Percentiles rank a stretch among this genome's conserved stretches.
These are phyloP conservation scores for Crocidura indochinensis DNA, from an alignment of 2,797 vertebrate genomes.

Conservation along the genomic window DNA sequence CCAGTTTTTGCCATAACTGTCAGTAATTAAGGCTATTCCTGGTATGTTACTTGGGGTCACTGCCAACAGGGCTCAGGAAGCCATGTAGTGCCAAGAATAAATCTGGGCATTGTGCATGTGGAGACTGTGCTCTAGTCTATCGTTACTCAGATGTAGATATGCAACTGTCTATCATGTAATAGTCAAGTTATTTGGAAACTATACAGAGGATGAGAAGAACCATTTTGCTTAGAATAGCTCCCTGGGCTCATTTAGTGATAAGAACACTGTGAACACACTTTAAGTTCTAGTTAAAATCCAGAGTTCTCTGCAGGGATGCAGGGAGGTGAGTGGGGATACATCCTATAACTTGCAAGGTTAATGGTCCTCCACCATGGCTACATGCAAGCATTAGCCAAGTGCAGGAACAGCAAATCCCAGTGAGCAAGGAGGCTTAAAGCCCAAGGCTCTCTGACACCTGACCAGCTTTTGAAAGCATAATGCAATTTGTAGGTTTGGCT, in stretches of 20 bases:
- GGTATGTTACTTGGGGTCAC: too few relatives aligned
- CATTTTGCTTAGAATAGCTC: background rate
- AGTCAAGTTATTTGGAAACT: background rate
- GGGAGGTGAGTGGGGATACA: too few relatives aligned
- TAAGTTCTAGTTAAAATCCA: background rate
- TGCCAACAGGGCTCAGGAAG: too few relatives aligned
- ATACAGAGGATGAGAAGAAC: background rate
- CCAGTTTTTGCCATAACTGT: too few relatives aligned
- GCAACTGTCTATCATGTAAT: background rate
- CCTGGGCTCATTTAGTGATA: background rate
- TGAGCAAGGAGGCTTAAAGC: background rate
- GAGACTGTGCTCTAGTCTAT: too few relatives aligned
- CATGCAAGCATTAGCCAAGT: background rate
- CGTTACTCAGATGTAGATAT: too few relatives aligned
- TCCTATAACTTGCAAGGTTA: background rate
- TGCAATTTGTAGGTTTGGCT: too few relatives aligned
- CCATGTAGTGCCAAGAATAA: too few relatives aligned
- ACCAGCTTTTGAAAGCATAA: background rate
- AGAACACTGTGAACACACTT: background rate
- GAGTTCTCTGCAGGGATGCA: fast-evolving
- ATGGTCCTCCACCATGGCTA: background rate
- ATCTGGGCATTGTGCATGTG: too few relatives aligned
- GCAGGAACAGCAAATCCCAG: too few relatives aligned
- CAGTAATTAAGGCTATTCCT: too few relatives aligned
- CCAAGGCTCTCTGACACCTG: background rate